phyloP scores from a whole-genome alignment of 1,140 invertebrate genomes.

The Drosophila murphyi region DNA sequence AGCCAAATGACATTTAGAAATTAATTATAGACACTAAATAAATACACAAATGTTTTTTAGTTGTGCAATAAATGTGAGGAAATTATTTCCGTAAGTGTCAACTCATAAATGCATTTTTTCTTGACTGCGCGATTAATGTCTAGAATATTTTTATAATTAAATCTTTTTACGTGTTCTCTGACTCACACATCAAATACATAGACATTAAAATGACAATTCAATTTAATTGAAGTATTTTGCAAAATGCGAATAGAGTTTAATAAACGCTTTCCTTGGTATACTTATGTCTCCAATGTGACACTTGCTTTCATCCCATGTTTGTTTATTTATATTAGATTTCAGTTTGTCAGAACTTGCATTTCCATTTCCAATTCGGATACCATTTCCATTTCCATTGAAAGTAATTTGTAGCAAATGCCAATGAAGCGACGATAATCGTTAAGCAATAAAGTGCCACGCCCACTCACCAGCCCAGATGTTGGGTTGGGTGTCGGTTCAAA shows the following conservation, averaged over 20 bases:
- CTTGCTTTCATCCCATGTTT: background rate
- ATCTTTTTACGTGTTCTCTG: background rate
- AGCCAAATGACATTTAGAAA: background rate
- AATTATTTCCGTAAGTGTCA: conserved; percentile 1
- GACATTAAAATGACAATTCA: background rate
- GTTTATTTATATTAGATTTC: conserved; percentile 18
- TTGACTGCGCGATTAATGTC: background rate
- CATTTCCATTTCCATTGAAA: conserved; percentile 32
- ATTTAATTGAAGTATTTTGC: background rate
- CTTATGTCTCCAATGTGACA: background rate
- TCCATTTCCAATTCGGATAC: conserved; percentile 26
- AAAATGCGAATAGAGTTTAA: background rate
- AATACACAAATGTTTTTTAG: background rate
- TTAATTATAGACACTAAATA: conserved; percentile 1
- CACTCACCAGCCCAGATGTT: conserved; percentile 1
- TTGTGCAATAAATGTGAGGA: background rate
- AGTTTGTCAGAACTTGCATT: conserved; percentile 21
- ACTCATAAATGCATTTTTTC: background rate
- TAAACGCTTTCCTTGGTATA: conserved; percentile 2
- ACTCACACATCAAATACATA: background rate
- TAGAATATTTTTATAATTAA: background rate
- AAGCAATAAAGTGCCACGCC: conserved; percentile 51
- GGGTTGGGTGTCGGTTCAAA: conserved; percentile 36
- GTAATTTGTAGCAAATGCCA: conserved; percentile 42
- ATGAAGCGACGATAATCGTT: conserved; percentile 58